Conservation (phyloP, 2,113 vertebrate genomes). For the Phalacrocorax brasilianus region DNA sequence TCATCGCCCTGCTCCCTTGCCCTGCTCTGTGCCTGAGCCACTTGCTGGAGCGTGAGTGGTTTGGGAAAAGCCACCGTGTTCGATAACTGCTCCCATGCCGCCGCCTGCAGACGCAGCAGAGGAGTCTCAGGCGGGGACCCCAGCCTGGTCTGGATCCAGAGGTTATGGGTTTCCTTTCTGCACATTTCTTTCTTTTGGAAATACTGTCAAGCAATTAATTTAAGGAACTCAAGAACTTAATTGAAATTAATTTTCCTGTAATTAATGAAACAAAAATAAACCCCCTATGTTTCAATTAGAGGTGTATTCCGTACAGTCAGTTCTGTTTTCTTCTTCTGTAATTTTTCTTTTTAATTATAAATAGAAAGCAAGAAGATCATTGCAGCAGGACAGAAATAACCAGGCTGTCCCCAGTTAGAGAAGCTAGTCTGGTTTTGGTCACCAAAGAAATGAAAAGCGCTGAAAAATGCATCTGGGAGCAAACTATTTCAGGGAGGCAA, state of each 20-base stretch:
- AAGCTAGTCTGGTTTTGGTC: background rate
- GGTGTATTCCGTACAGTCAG: background rate
- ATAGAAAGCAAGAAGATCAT: background rate
- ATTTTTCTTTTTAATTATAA: background rate
- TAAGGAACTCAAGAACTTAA: background rate
- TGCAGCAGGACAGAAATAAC: too few relatives aligned
- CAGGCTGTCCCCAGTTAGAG: background rate
- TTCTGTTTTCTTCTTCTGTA: background rate
- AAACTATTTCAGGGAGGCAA: background rate
- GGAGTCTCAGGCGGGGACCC: fast-evolving
- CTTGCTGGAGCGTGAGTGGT: background rate
- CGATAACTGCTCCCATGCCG: background rate
- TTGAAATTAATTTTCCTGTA: background rate
- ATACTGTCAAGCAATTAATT: background rate
- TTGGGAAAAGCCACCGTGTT: background rate
- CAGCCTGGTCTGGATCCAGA: background rate
- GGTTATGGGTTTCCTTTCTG: fast-evolving
- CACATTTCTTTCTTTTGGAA: background rate
- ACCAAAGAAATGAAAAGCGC: background rate
- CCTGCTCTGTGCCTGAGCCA: background rate
- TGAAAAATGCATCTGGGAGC: background rate
- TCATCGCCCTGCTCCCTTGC: background rate
- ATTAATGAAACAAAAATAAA: background rate
- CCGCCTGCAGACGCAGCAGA: fast-evolving
- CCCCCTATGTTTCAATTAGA: background rate